Evolutionary conservation across 2,113 vertebrate species (phyloP).

Genomic region (Oxyura jamaicensis): DNA sequence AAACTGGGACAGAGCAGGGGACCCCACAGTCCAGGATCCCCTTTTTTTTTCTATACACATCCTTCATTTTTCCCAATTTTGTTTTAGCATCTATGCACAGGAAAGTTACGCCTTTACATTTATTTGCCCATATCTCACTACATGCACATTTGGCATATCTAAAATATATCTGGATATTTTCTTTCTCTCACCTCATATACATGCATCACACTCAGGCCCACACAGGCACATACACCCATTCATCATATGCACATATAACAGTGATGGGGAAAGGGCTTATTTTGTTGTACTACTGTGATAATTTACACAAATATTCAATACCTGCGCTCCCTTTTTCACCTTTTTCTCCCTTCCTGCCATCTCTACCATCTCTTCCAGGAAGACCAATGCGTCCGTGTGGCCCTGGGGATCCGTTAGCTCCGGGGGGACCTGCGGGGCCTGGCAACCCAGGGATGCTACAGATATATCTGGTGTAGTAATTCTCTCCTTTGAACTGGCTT

Average conservation of each 20-base stretch:
- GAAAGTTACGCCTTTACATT: neutral
- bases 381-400: constrained; percentile 90
- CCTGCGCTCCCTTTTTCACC: constrained; percentile 93
- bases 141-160: neutral
- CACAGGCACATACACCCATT: neutral
- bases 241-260: neutral
- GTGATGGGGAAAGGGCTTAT: neutral
- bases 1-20: neutral
- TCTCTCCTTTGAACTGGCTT: constrained; percentile 83
- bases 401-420: constrained; percentile 83
- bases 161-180: neutral
- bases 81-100: neutral
- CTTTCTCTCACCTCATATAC: neutral
- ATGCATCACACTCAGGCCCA: neutral
- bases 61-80: neutral
- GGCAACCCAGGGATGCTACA: constrained; percentile 92
- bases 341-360: constrained; percentile 94
- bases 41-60: neutral
- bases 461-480: constrained; percentile 83
- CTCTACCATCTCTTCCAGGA: constrained; percentile 96
- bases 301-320: constrained; percentile 69
- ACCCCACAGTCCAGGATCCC: neutral
- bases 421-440: constrained; percentile 85
- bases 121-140: neutral
- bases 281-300: constrained; percentile 8